A percentile compares a stretch with the other conserved stretches of the same genome.
These are phyloP conservation scores for Lymantria monacha DNA, from an alignment of 2,888 invertebrate genomes.

Conservation along the genomic window DNA sequence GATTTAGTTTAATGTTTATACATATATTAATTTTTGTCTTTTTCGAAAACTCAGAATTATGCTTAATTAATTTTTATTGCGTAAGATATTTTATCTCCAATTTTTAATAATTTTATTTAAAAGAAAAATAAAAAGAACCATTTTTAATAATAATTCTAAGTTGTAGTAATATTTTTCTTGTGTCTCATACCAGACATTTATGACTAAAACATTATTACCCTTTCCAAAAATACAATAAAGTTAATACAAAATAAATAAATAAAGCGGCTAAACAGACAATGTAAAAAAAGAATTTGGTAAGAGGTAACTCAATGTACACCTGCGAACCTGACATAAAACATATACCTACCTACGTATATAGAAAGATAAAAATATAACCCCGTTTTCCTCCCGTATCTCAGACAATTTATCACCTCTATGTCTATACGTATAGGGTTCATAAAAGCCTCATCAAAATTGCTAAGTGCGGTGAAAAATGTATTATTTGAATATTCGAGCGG, in stretches of 20 bases:
- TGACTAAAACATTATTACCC: conserved; percentile 9
- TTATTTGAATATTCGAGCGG: conserved; percentile 63
- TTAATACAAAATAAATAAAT: conserved; percentile 17
- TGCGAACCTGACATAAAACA: conserved; percentile 34
- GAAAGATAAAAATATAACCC: conserved; percentile 34
- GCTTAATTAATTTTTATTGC: too few relatives aligned
- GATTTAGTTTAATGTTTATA: too few relatives aligned
- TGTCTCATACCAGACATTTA: too few relatives aligned
- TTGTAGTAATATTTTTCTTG: too few relatives aligned
- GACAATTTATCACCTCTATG: conserved; percentile 45
- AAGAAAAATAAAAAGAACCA: too few relatives aligned
- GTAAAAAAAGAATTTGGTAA: conserved; percentile 32
- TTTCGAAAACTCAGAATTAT: too few relatives aligned
- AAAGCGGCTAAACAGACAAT: conserved; percentile 22
- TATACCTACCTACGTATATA: conserved; percentile 15
- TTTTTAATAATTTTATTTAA: too few relatives aligned
- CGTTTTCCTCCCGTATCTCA: conserved; percentile 32
- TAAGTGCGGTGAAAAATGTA: conserved; percentile 54
- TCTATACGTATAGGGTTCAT: conserved; percentile 47
- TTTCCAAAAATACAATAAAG: neutral
- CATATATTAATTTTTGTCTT: too few relatives aligned
- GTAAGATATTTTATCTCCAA: too few relatives aligned
- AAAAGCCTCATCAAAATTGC: conserved; percentile 44
- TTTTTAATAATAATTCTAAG: too few relatives aligned
- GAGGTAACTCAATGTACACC: conserved; percentile 35